Conservation (phyloP, 1,140 invertebrate species). For the Drosophila grimshawi region DNA sequence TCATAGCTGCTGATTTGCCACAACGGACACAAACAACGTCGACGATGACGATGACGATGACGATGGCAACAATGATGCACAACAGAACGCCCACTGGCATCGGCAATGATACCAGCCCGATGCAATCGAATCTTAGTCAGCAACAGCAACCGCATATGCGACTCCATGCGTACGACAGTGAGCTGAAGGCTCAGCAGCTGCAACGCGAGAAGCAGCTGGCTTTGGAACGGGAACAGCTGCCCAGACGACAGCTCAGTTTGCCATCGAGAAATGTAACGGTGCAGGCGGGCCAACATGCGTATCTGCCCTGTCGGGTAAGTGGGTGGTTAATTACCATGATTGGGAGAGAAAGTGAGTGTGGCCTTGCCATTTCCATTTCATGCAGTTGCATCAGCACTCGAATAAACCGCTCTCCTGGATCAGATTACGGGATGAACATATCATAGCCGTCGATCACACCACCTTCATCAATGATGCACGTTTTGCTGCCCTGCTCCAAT, state of each 20-base stretch:
- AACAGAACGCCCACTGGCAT: constrained; percentile 3
- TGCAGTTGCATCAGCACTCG: constrained; percentile 74
- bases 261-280: constrained; percentile 89
- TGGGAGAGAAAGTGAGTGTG: constrained; percentile 28
- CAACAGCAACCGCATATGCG: constrained; percentile 44
- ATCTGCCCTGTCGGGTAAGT: constrained; percentile 92
- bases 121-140: constrained; percentile 28
- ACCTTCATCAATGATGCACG: constrained; percentile 95
- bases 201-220: constrained; percentile 69
- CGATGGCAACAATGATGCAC: constrained; percentile 11
- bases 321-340: constrained; percentile 43
- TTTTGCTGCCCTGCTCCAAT: constrained; percentile 91
- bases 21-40: constrained; percentile 28
- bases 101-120: constrained; percentile 4
- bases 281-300: constrained; percentile 93
- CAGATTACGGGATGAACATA: constrained; percentile 93
- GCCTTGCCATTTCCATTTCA: constrained; percentile 76
- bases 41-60: constrained; percentile 16
- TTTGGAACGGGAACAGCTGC: constrained; percentile 56
- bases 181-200: constrained; percentile 66
- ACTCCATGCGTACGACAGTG: constrained; percentile 70
- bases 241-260: constrained; percentile 59
- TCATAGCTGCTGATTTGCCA: constrained; percentile 69
- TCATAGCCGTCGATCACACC: constrained; percentile 92
- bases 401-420: constrained; percentile 97